A percentile compares a stretch with the other conserved stretches of the same genome.
Evolutionary conservation across 2,797 vertebrate genomes (phyloP).

Genomic region (Pyrocephalus nanus): DNA sequence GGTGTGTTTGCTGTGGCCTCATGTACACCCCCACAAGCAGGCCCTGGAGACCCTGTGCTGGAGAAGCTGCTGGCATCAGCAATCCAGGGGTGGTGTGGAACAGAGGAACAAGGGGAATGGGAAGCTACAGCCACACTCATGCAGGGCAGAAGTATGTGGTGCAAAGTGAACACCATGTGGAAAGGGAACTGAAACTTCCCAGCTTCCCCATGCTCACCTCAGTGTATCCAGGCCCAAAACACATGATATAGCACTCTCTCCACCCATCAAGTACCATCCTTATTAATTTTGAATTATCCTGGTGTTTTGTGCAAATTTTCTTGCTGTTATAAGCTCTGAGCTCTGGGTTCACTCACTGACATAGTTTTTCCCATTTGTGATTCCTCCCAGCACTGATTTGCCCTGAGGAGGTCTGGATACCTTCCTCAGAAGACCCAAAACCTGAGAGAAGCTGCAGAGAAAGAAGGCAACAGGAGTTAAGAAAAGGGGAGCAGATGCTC

Average conservation of each 20-base stretch:
- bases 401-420: background rate
- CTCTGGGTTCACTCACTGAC: background rate
- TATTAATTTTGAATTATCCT: background rate
- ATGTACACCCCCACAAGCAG: too few relatives aligned
- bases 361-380: background rate
- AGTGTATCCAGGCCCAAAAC: background rate
- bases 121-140: rapidly evolving
- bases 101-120: background rate
- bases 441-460: background rate
- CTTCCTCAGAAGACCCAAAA: background rate
- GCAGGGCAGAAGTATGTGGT: background rate
- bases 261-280: rapidly evolving
- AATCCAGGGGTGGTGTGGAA: too few relatives aligned
- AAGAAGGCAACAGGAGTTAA: background rate
- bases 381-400: background rate
- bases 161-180: rapidly evolving
- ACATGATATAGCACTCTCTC: background rate
- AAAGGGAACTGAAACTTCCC: slow-evolving; percentile 10
- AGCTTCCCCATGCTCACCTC: background rate
- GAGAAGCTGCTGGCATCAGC: background rate
- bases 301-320: background rate
- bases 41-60: background rate
- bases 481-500: background rate
- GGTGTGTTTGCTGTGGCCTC: background rate
- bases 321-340: background rate